Conservation (phyloP, 2,888 invertebrate genomes). For the Alsophila aescularia region DNA sequence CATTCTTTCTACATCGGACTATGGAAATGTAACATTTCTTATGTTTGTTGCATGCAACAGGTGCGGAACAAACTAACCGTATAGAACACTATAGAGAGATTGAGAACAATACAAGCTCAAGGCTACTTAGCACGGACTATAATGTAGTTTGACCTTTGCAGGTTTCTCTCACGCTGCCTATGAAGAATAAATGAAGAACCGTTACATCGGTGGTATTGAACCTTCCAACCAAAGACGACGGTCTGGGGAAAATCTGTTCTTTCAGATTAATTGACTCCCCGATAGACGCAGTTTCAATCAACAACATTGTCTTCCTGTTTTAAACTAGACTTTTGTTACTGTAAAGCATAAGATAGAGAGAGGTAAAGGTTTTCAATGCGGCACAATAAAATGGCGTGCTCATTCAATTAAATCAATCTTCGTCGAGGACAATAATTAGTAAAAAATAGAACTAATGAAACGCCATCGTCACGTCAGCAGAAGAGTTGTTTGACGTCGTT, state of each 20-base stretch:
- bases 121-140: not conserved
- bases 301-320: too few relatives aligned
- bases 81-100: too few relatives aligned
- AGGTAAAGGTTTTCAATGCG: too few relatives aligned
- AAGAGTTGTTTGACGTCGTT: conserved; percentile 48
- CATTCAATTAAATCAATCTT: conserved; percentile 8
- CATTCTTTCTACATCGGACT: not conserved
- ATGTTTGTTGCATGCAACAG: not conserved
- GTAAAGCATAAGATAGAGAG: too few relatives aligned
- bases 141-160: conserved; percentile 9
- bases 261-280: too few relatives aligned
- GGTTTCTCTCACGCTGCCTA: conserved; percentile 21
- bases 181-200: conserved; percentile 15
- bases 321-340: too few relatives aligned
- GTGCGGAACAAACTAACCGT: not conserved
- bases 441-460: conserved; percentile 28
- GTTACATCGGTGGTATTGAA: not conserved
- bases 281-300: too few relatives aligned
- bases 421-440: conserved; percentile 8
- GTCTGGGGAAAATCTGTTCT: not conserved
- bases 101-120: not conserved
- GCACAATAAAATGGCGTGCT: too few relatives aligned
- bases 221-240: not conserved
- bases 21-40: not conserved
- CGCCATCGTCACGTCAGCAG: conserved; percentile 40